phyloP scores from a whole-genome alignment of 2,797 vertebrate genomes.

The Coregonus ussuriensis region DNA sequence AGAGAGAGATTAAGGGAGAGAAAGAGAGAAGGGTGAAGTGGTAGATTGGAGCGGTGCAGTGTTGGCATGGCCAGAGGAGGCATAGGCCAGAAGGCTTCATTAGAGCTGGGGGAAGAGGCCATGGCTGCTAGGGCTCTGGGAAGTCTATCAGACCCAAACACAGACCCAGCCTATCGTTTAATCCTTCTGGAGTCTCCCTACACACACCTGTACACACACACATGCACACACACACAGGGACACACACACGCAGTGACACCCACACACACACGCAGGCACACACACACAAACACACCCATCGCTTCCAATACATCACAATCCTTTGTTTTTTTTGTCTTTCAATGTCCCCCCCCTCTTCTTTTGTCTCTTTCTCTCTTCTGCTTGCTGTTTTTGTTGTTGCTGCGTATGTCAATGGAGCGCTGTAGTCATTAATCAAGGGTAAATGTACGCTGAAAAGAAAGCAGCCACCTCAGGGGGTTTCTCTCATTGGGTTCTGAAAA shows the following conservation, averaged over 20 bases:
- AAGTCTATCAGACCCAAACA: constrained; percentile 71
- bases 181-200: constrained; percentile 51
- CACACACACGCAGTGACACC: not conserved
- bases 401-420: constrained; percentile 61
- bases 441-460: constrained; percentile 64
- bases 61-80: constrained; percentile 57
- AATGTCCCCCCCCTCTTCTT: constrained; percentile 10
- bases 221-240: not conserved
- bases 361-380: not conserved
- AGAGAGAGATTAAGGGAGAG: constrained; percentile 14
- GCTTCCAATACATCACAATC: constrained; percentile 30
- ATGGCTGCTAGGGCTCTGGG: constrained; percentile 59
- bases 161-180: constrained; percentile 67
- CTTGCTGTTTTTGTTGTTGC: constrained; percentile 56
- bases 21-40: constrained; percentile 49
- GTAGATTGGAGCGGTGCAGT: constrained; percentile 52
- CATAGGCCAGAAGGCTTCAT: constrained; percentile 73
- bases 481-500: constrained; percentile 59
- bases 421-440: constrained; percentile 72
- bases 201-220: not conserved
- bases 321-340: constrained; percentile 28
- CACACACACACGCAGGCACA: not conserved
- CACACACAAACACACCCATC: not conserved
- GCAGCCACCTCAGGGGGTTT: constrained; percentile 50
- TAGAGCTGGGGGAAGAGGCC: constrained; percentile 64